These are phyloP conservation scores for Heliopora coerulea DNA, from an alignment of 92 coral and sea anemone genomes.

Conservation along the genomic window DNA sequence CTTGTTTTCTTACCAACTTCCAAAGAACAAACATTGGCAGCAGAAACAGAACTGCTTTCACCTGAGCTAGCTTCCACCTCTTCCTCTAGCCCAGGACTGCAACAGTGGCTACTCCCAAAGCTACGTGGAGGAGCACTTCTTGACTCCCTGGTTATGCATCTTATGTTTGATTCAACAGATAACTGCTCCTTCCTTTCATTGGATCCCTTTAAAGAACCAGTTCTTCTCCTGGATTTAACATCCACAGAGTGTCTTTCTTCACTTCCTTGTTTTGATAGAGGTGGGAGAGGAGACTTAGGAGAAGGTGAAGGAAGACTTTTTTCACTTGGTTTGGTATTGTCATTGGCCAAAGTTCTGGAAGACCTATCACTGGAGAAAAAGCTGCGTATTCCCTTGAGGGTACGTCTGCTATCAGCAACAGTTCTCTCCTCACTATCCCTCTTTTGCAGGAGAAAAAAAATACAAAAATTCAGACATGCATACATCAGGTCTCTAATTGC, in stretches of 20 bases:
- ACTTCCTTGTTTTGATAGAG: not conserved
- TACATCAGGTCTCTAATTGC: too few species aligned
- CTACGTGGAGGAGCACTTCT: slow-evolving; percentile 1
- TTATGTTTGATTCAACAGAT: slow-evolving; percentile 24
- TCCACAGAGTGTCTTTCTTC: not conserved
- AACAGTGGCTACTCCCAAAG: slow-evolving; percentile 3
- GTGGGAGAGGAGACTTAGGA: not conserved
- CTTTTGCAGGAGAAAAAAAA: not conserved
- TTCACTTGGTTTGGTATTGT: not conserved
- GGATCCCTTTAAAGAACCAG: slow-evolving; percentile 5
- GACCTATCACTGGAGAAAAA: slow-evolving; percentile 26
- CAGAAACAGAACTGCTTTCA: not conserved
- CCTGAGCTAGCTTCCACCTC: not conserved
- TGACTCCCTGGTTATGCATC: not conserved
- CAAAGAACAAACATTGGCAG: not conserved
- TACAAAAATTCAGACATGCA: too few species aligned
- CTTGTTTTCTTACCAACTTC: not conserved
- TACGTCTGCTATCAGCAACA: not conserved
- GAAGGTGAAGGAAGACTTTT: slow-evolving; percentile 13
- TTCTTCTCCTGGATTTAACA: not conserved
- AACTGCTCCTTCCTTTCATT: not conserved
- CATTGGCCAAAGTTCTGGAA: not conserved
- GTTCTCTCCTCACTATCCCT: not conserved
- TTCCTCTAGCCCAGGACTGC: not conserved
- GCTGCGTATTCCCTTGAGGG: slow-evolving; percentile 5